Conservation (phyloP, 2,888 invertebrate species). For the Mesochorus sp. region DNA sequence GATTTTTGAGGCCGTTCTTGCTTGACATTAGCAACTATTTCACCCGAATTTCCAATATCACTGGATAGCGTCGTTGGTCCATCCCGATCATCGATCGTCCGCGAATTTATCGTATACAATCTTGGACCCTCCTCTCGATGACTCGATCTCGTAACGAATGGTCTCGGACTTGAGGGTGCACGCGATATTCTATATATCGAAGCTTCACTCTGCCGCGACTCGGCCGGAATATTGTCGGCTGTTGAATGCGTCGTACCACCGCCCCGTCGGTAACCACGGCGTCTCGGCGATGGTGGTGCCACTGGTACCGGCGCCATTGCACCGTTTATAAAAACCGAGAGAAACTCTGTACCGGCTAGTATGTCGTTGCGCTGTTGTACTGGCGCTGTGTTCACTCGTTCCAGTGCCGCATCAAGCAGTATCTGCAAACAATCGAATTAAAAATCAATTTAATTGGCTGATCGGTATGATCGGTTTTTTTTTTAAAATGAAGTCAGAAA, state of each 20-base stretch:
- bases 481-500: too few relatives aligned
- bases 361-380: constrained; percentile 79
- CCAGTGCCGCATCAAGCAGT: constrained; percentile 76
- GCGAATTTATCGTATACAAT: constrained; percentile 78
- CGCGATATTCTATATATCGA: constrained; percentile 80
- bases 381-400: constrained; percentile 71
- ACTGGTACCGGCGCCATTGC: constrained; percentile 77
- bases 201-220: constrained; percentile 78
- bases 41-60: constrained; percentile 69
- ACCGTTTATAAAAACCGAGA: constrained; percentile 82
- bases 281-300: constrained; percentile 65
- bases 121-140: constrained; percentile 72
- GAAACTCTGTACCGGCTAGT: constrained; percentile 82
- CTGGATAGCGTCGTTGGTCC: constrained; percentile 73
- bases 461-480: background rate
- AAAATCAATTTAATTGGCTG: background rate
- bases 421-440: constrained; percentile 70
- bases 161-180: constrained; percentile 72
- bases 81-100: constrained; percentile 72
- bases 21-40: constrained; percentile 42
- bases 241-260: constrained; percentile 48
- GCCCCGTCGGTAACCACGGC: constrained; percentile 69
- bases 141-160: constrained; percentile 60
- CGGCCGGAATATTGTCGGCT: constrained; percentile 75
- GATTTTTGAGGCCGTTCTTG: constrained; percentile 27